phyloP scores from a whole-genome alignment of 2,888 invertebrate genomes.

The Amphipoea lucens region DNA sequence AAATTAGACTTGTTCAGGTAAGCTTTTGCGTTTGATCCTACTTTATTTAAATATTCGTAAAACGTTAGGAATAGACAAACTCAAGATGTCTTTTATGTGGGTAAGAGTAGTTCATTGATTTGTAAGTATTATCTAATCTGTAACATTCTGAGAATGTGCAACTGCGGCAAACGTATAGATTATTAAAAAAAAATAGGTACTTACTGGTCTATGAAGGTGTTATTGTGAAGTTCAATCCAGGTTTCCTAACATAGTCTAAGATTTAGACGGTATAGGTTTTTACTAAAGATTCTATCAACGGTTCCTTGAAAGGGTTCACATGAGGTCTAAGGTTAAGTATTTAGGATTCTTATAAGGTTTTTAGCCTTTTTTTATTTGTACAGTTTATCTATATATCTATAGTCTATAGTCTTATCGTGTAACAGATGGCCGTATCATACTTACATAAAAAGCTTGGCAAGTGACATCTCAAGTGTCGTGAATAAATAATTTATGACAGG shows the following conservation, averaged over 20 bases:
- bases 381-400: no score
- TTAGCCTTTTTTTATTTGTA: background rate
- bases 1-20: background rate
- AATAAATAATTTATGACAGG: constrained; percentile 38
- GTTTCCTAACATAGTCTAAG: background rate
- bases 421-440: constrained; percentile 27
- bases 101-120: background rate
- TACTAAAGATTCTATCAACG: background rate
- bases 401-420: no score
- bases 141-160: background rate
- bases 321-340: background rate
- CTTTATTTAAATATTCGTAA: background rate
- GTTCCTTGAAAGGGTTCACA: background rate
- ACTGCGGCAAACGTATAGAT: background rate
- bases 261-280: background rate
- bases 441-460: constrained; percentile 32
- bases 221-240: background rate
- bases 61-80: background rate
- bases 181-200: no score
- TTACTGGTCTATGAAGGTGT: background rate
- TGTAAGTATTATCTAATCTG: background rate
- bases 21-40: background rate
- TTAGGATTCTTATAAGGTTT: background rate
- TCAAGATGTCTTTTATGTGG: background rate
- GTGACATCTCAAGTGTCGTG: constrained; percentile 25